A percentile compares a stretch with the other conserved stretches of the same genome.
These are phyloP conservation scores for Oxyteleia sp. DNA, from an alignment of 2,888 invertebrate genomes.

Conservation along the genomic window DNA sequence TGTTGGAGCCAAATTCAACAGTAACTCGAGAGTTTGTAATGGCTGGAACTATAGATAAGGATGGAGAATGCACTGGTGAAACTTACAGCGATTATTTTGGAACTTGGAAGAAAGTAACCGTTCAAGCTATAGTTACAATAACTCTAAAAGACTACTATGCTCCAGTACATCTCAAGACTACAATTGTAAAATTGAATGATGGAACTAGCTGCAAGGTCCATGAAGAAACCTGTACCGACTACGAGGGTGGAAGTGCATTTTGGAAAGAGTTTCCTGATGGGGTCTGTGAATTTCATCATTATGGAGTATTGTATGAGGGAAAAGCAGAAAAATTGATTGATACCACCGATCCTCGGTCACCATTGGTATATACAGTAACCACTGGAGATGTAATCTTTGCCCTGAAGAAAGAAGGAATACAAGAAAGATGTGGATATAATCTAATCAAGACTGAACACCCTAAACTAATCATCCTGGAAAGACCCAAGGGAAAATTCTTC, in stretches of 20 bases:
- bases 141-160: constrained; percentile 17
- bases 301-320: constrained; percentile 71
- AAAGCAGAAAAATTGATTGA: background rate
- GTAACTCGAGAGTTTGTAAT: too few relatives aligned
- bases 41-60: constrained; percentile 11
- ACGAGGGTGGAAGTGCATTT: constrained; percentile 51
- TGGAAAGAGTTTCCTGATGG: constrained; percentile 36
- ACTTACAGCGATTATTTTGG: constrained; percentile 64
- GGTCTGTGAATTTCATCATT: constrained; percentile 45
- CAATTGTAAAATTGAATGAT: constrained; percentile 34
- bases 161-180: constrained; percentile 18
- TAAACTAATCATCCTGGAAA: background rate
- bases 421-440: background rate
- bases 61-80: constrained; percentile 60
- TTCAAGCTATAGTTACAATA: constrained; percentile 43
- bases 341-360: too few relatives aligned
- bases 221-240: constrained; percentile 28
- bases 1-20: background rate
- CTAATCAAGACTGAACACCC: constrained; percentile 11
- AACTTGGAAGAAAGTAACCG: constrained; percentile 65
- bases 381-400: constrained; percentile 2
- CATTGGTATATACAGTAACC: too few relatives aligned
- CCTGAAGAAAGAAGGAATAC: too few relatives aligned
- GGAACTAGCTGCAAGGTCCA: constrained; percentile 25
- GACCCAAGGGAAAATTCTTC: too few relatives aligned